Evolutionary conservation across 2,888 invertebrate species (phyloP).

Genomic region (Uropetala carovei): DNA sequence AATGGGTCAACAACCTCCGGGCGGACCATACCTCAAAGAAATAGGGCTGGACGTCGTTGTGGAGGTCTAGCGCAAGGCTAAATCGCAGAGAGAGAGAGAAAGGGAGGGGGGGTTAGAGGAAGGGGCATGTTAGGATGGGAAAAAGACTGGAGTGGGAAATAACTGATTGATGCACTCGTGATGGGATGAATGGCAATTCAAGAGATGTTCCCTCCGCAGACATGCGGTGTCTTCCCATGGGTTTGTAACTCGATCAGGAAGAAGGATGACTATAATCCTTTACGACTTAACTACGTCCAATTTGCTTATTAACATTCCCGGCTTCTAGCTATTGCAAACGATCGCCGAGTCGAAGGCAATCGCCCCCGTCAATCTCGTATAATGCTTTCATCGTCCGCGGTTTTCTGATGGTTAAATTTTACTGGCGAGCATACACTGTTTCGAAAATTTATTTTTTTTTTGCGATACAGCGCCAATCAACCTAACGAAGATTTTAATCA

Average conservation of each 20-base stretch:
- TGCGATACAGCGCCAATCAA: too few species aligned
- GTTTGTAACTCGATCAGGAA: background rate
- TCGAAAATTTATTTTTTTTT: too few species aligned
- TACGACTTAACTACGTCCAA: background rate
- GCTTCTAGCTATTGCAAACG: background rate
- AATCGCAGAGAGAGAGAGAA: background rate
- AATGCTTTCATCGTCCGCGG: too few species aligned
- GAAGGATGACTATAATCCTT: background rate
- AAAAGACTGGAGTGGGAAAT: background rate
- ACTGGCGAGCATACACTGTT: too few species aligned
- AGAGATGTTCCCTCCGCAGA: background rate
- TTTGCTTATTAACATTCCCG: background rate
- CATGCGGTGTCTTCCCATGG: background rate
- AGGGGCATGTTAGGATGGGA: background rate
- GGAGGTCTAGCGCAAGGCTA: background rate
- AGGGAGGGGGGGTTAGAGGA: background rate
- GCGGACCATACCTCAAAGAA: background rate
- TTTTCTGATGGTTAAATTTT: too few species aligned
- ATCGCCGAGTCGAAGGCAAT: too few species aligned
- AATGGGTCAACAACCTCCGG: background rate
- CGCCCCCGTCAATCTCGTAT: too few species aligned
- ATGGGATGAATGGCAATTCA: background rate
- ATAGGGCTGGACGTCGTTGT: background rate
- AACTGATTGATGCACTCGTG: background rate
- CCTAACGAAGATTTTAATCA: too few species aligned